Evolutionary conservation across 2,888 invertebrate species (phyloP).

Genomic region (Metalampra italica): DNA sequence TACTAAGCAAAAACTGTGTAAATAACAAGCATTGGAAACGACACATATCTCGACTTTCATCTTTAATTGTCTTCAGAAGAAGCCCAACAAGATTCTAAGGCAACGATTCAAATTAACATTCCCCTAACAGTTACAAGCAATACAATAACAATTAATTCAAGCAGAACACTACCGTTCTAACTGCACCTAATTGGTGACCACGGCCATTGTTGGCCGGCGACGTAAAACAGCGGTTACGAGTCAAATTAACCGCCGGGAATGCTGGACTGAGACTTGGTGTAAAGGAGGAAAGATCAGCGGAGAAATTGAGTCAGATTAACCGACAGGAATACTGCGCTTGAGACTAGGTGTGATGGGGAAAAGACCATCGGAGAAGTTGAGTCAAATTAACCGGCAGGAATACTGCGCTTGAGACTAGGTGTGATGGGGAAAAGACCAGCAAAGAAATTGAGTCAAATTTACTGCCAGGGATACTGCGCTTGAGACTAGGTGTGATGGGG

Average conservation of each 20-base stretch:
- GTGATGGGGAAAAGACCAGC: no score
- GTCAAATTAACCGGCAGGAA: no score
- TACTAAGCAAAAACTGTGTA: background rate
- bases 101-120: background rate
- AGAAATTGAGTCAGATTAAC: background rate
- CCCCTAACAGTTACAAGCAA: conserved; percentile 6
- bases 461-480: no score
- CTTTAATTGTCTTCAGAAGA: background rate
- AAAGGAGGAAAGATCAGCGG: background rate
- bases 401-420: no score
- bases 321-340: no score
- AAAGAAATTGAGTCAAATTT: no score
- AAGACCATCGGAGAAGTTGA: no score
- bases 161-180: conserved; percentile 19
- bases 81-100: background rate
- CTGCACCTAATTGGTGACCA: conserved; percentile 25
- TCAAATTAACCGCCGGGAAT: conserved; percentile 7
- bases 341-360: no score
- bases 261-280: background rate
- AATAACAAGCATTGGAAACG: background rate
- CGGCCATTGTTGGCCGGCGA: conserved; percentile 16
- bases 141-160: conserved; percentile 21
- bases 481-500: no score
- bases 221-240: conserved; percentile 8
- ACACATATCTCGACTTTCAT: background rate